Evolutionary conservation across 1,140 invertebrate species (phyloP).

Genomic region (Drosophila quadrilineata): DNA sequence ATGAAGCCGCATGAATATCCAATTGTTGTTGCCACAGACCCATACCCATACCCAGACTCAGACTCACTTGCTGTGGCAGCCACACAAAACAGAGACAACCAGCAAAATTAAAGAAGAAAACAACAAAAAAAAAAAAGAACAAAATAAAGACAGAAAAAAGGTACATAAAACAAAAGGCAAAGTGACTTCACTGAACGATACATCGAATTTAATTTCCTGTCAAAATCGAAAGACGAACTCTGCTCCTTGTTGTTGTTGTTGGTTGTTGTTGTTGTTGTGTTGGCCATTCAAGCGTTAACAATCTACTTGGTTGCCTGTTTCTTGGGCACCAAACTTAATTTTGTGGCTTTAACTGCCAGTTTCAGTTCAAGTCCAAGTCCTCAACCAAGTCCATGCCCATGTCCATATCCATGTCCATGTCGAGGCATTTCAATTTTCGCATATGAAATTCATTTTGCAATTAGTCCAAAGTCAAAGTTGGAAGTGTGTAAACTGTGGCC

Average conservation of each 20-base stretch:
- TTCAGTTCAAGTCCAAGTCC: background rate
- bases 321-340: slow-evolving; percentile 64
- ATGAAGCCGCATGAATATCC: slow-evolving; percentile 74
- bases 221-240: slow-evolving; percentile 59
- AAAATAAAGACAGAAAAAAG: slow-evolving; percentile 13
- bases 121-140: slow-evolving; percentile 6
- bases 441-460: slow-evolving; percentile 65
- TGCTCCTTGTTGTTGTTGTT: slow-evolving; percentile 3
- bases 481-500: too few species aligned
- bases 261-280: slow-evolving; percentile 44
- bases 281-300: slow-evolving; percentile 64
- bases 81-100: too few species aligned
- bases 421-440: slow-evolving; percentile 49
- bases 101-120: too few species aligned
- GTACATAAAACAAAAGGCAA: slow-evolving; percentile 64
- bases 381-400: too few species aligned
- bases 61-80: background rate
- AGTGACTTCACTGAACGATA: slow-evolving; percentile 48
- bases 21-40: slow-evolving; percentile 57
- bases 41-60: slow-evolving; percentile 20
- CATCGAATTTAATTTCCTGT: slow-evolving; percentile 80
- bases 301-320: slow-evolving; percentile 40
- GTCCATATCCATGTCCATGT: slow-evolving; percentile 33
- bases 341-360: slow-evolving; percentile 57
- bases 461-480: slow-evolving; percentile 49